Base-by-base conservation (phyloP, 2,888 invertebrate genomes). In the Leuctra nigra region DNA sequence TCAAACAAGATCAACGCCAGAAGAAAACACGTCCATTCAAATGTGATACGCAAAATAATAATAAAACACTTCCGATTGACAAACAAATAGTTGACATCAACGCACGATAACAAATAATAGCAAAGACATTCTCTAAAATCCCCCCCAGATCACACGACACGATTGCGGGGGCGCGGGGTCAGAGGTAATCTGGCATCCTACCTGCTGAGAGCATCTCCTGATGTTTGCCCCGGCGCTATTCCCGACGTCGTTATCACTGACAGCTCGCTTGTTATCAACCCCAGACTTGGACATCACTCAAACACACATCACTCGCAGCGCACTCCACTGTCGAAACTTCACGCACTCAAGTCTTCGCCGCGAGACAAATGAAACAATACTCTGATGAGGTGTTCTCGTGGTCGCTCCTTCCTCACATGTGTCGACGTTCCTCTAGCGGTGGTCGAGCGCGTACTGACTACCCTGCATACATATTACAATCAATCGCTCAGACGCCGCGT, bases 401-500 rank as follows among this genome's bases (percentile, higher is more conserved):
- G 20, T 13, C 41, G 44, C 22, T 44, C n/a, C n/a, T 20, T 14
- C 20, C 44, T 4, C 2, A 16, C 20, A 20, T 20, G 44, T n/a
- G 4, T 11, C 44, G 59, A 59, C 57, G 53, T 57, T 33, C 18
- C 33, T 54, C 48, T 23, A 14, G 58, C 58, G 56, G 56, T 35
- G 18, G 56, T 25, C 48, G 50, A 50, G 56, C 58, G 60, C 60
- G 48, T 39, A 60, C 60, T 60, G 60, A 46, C 57, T 38, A 53
- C 46, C 55, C 58, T 59, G 58, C 61, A 61, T 61, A 59, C 56
- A 61, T 58, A 59, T 61, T 61, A 61, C 56, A 61, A 61, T 61
- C 61, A 61, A 61, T 61, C 59, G 61, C 55, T n/a, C n/a, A n/a
- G n/a, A n/a, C 47, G 56, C 55, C 53, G 35, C n/a, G 57, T 25